Evolutionary conservation across 2,888 invertebrate genomes (phyloP).

Genomic region (Lasiommata megera): DNA sequence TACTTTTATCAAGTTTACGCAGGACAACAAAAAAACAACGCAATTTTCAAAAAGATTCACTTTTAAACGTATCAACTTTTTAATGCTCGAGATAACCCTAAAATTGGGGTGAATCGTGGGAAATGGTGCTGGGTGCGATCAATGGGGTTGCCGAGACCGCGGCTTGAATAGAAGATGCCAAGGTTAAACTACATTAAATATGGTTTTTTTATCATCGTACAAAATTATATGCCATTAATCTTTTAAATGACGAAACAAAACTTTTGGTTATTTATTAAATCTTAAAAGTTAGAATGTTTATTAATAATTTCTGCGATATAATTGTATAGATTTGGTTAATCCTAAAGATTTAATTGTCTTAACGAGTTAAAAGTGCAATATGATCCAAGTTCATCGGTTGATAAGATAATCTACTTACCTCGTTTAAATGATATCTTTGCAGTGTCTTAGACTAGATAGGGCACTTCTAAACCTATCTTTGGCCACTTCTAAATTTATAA

Average conservation of each 20-base stretch:
- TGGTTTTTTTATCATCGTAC: conserved; percentile 33
- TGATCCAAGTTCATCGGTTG: no score
- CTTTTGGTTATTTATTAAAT: neutral
- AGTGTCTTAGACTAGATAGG: no score
- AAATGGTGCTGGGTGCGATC: conserved; percentile 45
- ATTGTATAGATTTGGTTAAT: no score
- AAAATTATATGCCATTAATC: conserved; percentile 12
- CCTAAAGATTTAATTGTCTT: no score
- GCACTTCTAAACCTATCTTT: no score
- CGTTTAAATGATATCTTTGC: no score
- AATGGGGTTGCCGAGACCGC: conserved; percentile 51
- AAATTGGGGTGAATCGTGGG: conserved; percentile 75
- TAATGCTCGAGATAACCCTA: conserved; percentile 68
- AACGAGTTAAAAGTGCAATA: no score
- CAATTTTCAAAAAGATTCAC: conserved; percentile 47
- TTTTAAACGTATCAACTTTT: conserved; percentile 68
- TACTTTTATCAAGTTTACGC: conserved; percentile 49
- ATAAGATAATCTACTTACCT: no score
- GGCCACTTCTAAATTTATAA: no score
- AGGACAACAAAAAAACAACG: conserved; percentile 37
- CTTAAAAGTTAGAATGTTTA: no score
- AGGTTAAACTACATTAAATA: conserved; percentile 62
- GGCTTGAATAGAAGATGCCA: conserved; percentile 47
- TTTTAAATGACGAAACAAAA: neutral
- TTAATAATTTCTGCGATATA: no score